Percentiles rank a stretch among this genome's conserved stretches.
phyloP scores from a whole-genome alignment of 2,888 invertebrate species.

The Pristionchus japonicus region DNA sequence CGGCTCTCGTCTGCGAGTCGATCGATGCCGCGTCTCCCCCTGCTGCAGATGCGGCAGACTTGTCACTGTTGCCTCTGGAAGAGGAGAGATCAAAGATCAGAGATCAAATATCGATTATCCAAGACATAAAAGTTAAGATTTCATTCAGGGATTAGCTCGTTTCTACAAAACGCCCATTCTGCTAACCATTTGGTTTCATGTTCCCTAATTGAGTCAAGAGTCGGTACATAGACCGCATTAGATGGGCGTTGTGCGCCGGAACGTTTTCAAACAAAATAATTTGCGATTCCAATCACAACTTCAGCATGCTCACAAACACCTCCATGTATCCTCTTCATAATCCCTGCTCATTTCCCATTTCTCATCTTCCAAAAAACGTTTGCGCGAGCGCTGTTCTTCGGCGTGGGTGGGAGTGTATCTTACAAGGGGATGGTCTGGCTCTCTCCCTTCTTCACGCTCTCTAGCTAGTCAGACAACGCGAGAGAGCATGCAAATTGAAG shows the following conservation, averaged over 20 bases:
- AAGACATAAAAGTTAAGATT: too few relatives aligned
- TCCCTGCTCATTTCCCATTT: not conserved
- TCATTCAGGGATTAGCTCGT: too few relatives aligned
- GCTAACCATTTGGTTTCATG: not conserved
- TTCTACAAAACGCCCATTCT: not conserved
- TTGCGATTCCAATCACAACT: too few relatives aligned
- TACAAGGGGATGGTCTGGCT: not conserved
- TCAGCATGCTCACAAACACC: too few relatives aligned
- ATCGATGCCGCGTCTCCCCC: not conserved
- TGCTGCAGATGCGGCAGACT: not conserved
- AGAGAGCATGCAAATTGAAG: too few relatives aligned
- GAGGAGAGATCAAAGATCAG: not conserved
- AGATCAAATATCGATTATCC: not conserved
- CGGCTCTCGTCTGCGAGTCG: conserved; percentile 32
- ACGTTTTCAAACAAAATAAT: too few relatives aligned
- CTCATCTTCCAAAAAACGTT: not conserved
- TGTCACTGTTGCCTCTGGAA: not conserved
- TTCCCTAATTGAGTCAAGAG: not conserved
- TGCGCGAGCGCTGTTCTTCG: not conserved
- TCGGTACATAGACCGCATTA: too few relatives aligned
- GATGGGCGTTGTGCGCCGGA: too few relatives aligned
- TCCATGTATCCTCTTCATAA: too few relatives aligned
- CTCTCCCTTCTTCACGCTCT: too few relatives aligned
- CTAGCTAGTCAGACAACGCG: too few relatives aligned
- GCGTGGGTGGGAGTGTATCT: not conserved